Evolutionary conservation across 2,797 vertebrate species (phyloP), one percentile per base, ranked within the genome.

Genomic region (Loris lydekkerianus): DNA sequence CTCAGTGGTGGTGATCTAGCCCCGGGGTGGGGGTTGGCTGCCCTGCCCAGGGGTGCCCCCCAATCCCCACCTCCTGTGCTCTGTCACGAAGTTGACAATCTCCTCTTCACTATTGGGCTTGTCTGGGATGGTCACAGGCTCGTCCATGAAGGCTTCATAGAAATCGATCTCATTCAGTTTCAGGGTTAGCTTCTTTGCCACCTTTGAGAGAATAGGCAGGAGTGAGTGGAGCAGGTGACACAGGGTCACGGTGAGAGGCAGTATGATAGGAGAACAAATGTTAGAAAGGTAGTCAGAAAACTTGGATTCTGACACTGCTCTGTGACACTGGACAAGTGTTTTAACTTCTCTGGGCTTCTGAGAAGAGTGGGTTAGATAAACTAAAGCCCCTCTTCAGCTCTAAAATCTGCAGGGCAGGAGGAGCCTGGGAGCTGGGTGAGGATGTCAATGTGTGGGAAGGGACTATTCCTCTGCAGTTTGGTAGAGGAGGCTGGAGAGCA

Each of bases 121-220:
- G 94, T 99, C 99, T 3, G 99, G 99, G 96, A 99, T 99, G 77
- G 98, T 98, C 88, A 98, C 97, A 0, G 99, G 98, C 18, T 99
- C 98, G 1, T 99, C 98, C 99, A 99, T 99, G 98, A 99, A 99
- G 0, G 99, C 99, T 86, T 99, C 99, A 0, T 99, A 99, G 97
- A 99, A 99, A 88, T 99, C 99, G 0, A 99, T 99, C 96, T 99
- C 99, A 0, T 99, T 99, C 88, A 99, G 17, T 96, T 99, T 99
- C 96, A 99, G 98, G 21, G 99, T 99, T 89, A 99, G 97, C 93
- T 99, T 99, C 97, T 99, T 99, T 87, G 99, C 99, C 69, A 99
- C 99, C 99, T 99, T 97, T 34, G 63, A 15, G 72, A 73, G 61
- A 60, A 37, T 1, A 15, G 7, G 25, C 1, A 7, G 37, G 60